A percentile compares a stretch with the other conserved stretches of the same genome.
Conservation (phyloP, 2,888 invertebrate genomes). For the Ditylenchus weischeri region DNA sequence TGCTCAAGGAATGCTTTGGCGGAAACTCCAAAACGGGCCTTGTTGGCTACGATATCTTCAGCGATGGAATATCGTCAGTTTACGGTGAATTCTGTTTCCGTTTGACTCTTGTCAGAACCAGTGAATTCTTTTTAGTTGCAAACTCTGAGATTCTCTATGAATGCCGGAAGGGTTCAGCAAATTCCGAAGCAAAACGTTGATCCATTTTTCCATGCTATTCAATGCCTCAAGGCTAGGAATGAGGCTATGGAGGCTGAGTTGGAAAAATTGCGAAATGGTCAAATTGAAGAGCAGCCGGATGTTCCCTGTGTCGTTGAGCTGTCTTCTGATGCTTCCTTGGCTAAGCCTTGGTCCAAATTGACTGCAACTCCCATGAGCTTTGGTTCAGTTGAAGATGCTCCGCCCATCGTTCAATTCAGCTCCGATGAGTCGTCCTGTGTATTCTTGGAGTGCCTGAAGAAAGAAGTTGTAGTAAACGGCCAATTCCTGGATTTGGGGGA, state of each 20-base stretch:
- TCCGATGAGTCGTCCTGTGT: not conserved
- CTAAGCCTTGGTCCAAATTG: not conserved
- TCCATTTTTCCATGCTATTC: conserved; percentile 15
- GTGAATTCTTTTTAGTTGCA: not conserved
- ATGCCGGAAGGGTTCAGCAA: conserved; percentile 19
- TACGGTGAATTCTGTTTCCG: not conserved
- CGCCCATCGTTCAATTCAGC: not conserved
- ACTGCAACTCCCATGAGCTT: not conserved
- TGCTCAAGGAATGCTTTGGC: conserved; percentile 30
- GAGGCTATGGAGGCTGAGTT: conserved; percentile 13
- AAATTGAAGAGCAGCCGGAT: conserved; percentile 38
- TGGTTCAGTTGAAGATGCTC: not conserved
- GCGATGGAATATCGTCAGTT: conserved; percentile 5
- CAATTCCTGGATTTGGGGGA: not conserved
- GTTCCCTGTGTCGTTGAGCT: conserved; percentile 7
- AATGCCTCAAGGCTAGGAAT: conserved; percentile 12
- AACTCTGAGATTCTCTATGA: conserved; percentile 23
- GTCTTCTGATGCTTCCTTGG: not conserved
- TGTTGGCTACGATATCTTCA: conserved; percentile 28
- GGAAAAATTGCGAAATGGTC: not conserved
- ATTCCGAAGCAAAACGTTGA: conserved; percentile 17
- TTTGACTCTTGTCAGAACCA: too few species aligned
- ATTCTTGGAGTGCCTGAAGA: conserved; percentile 1
- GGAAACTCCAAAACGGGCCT: conserved; percentile 29
- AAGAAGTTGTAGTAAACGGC: not conserved